Conservation (phyloP, 2,797 vertebrate species). For the Poeciliopsis infans region DNA sequence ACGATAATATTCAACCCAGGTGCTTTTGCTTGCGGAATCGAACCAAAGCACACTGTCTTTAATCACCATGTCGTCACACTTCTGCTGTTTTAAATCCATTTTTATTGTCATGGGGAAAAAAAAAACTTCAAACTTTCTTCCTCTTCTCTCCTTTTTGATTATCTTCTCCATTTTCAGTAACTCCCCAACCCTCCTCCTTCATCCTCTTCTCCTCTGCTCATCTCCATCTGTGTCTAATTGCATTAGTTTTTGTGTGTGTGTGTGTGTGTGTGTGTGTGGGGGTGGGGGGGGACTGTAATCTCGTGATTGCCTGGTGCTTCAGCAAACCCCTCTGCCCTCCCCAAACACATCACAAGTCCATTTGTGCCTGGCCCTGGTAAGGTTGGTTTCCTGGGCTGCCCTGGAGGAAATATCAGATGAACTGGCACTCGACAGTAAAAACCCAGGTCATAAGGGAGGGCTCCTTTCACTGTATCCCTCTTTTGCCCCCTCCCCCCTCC, state of each 20-base stretch:
- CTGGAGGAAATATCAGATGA: slow-evolving; percentile 87
- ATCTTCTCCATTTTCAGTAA: slow-evolving; percentile 50
- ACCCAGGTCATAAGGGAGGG: slow-evolving; percentile 74
- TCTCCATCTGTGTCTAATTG: slow-evolving; percentile 79
- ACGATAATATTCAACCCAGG: slow-evolving; percentile 66
- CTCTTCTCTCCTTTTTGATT: slow-evolving; percentile 51
- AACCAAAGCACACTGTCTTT: slow-evolving; percentile 66
- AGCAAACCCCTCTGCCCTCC: slow-evolving; percentile 24
- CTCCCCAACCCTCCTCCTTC: slow-evolving; percentile 27
- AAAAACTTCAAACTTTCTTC: slow-evolving; percentile 60
- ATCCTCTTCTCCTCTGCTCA: slow-evolving; percentile 53
- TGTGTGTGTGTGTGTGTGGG: not conserved
- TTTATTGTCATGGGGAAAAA: slow-evolving; percentile 66
- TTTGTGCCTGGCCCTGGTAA: slow-evolving; percentile 75
- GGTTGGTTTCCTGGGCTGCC: slow-evolving; percentile 81
- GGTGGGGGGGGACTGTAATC: slow-evolving; percentile 63
- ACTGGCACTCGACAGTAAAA: slow-evolving; percentile 76
- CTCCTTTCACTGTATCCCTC: slow-evolving; percentile 71
- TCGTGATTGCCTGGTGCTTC: slow-evolving; percentile 68
- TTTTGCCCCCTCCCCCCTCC: slow-evolving; percentile 30
- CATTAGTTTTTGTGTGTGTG: slow-evolving; percentile 67
- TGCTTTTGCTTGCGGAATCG: slow-evolving; percentile 64
- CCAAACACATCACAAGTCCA: slow-evolving; percentile 65
- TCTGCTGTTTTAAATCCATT: slow-evolving; percentile 72
- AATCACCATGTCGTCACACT: slow-evolving; percentile 72